A percentile compares a stretch with the other conserved stretches of the same genome.
phyloP scores from a whole-genome alignment of 2,797 vertebrate genomes.

The Semaprochilodus insignis region DNA sequence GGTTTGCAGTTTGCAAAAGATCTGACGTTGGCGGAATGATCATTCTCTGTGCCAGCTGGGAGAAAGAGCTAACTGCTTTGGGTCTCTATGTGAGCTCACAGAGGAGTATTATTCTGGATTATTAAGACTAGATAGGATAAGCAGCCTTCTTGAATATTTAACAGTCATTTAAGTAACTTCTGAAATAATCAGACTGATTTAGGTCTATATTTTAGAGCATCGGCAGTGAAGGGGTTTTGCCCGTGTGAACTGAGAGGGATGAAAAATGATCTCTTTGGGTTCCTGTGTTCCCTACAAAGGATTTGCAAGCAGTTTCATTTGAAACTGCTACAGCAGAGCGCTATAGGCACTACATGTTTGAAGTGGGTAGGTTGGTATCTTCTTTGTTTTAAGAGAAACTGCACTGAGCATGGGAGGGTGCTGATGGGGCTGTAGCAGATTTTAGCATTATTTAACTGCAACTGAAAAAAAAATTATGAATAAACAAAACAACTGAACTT shows the following conservation, averaged over 20 bases:
- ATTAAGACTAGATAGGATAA: neutral
- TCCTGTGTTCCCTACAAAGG: neutral
- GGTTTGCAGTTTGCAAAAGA: slow-evolving; percentile 1
- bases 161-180: neutral
- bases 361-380: neutral
- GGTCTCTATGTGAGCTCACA: neutral
- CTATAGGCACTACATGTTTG: slow-evolving; percentile 8
- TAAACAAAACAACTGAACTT: too few species aligned
- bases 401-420: neutral
- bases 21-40: neutral
- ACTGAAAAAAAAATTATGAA: too few species aligned
- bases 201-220: neutral
- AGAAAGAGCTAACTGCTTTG: slow-evolving; percentile 4
- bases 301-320: neutral
- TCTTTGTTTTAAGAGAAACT: neutral
- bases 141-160: neutral
- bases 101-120: slow-evolving; percentile 14
- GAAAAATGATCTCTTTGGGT: neutral
- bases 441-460: too few species aligned
- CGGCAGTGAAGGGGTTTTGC: neutral
- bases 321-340: neutral
- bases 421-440: too few species aligned
- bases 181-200: neutral
- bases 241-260: neutral
- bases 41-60: slow-evolving; percentile 1